phyloP scores from a whole-genome alignment of 2,113 vertebrate species.

The Percina caprodes region DNA sequence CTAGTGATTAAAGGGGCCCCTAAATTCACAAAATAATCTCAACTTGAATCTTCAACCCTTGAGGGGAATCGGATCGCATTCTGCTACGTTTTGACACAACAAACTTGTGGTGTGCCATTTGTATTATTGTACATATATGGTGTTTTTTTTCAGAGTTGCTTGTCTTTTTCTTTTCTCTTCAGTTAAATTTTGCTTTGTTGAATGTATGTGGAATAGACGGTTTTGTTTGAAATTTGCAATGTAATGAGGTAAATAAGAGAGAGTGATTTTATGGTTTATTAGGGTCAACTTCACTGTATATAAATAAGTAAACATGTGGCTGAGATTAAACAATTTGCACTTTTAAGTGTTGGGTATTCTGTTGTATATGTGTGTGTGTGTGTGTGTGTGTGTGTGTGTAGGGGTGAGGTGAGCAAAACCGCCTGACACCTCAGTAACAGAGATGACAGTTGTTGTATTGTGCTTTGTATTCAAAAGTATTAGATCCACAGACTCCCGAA shows the following conservation, averaged over 20 bases:
- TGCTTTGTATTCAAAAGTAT: constrained; percentile 70
- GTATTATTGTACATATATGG: constrained; percentile 54
- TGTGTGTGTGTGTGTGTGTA: constrained; percentile 5
- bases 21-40: constrained; percentile 56
- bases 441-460: constrained; percentile 33
- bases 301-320: constrained; percentile 83
- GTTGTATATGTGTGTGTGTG: constrained; percentile 28
- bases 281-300: constrained; percentile 84
- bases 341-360: constrained; percentile 71
- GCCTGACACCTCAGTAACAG: constrained; percentile 2
- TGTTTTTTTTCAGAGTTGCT: constrained; percentile 58
- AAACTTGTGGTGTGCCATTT: constrained; percentile 76
- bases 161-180: constrained; percentile 30
- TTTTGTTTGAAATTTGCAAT: constrained; percentile 68
- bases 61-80: constrained; percentile 41
- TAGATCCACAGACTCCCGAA: background rate
- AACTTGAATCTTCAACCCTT: constrained; percentile 58
- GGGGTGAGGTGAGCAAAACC: no score
- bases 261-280: constrained; percentile 72
- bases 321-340: constrained; percentile 88
- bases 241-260: constrained; percentile 56
- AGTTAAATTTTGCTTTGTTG: constrained; percentile 71
- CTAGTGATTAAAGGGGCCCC: constrained; percentile 10
- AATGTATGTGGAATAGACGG: constrained; percentile 73
- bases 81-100: constrained; percentile 66